phyloP scores from a whole-genome alignment of 2,113 vertebrate genomes.

The Apodemus speciosus region DNA sequence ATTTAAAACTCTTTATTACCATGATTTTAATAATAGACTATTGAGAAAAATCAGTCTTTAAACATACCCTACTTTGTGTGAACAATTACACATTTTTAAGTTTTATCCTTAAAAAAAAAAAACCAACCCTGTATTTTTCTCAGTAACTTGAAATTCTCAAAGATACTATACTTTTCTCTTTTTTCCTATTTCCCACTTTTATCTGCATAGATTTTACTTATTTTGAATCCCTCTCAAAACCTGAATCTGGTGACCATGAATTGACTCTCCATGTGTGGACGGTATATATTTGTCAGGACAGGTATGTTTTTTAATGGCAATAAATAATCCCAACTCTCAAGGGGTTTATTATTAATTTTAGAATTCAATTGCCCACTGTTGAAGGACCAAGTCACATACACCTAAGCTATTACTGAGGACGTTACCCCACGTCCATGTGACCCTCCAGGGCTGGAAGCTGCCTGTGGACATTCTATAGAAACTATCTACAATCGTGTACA shows the following conservation, averaged over 20 bases:
- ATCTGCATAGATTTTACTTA: not conserved
- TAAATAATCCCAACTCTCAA: not conserved
- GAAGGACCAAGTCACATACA: not conserved
- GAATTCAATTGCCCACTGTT: not conserved
- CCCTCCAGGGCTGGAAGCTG: not conserved
- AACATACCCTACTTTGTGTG: not conserved
- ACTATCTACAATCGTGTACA: rapidly evolving
- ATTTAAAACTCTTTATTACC: conserved; percentile 28
- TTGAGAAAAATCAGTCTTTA: conserved; percentile 14
- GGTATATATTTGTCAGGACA: not conserved
- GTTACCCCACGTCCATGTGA: not conserved
- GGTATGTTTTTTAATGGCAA: not conserved
- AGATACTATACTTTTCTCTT: not conserved
- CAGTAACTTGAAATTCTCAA: not conserved
- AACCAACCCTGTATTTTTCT: not conserved
- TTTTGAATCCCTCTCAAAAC: conserved; percentile 1
- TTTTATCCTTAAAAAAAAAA: not conserved
- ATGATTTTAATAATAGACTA: not conserved
- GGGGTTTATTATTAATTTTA: not conserved
- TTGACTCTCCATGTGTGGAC: not conserved
- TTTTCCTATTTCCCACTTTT: not conserved
- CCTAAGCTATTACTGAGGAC: not conserved
- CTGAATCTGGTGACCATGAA: not conserved
- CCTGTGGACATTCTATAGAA: not conserved
- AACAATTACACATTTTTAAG: not conserved